Percentiles rank a stretch among this genome's conserved stretches.
Evolutionary conservation across 2,113 vertebrate species (phyloP).

Genomic region (Odontesthes bonariensis): DNA sequence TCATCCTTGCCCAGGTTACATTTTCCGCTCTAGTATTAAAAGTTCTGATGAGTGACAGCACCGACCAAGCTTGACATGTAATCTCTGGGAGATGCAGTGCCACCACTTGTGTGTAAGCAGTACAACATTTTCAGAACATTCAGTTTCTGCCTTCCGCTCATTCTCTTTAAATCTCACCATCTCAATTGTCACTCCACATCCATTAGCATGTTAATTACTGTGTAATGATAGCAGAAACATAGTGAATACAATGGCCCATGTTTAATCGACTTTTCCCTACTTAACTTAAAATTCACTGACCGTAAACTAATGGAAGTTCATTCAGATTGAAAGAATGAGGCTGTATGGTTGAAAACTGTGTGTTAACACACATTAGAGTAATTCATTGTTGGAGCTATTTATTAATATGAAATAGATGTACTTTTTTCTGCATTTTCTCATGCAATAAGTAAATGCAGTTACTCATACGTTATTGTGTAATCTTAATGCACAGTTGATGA

Average conservation of each 20-base stretch:
- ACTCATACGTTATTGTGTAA: background rate
- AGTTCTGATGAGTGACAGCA: slow-evolving; percentile 19
- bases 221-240: slow-evolving; percentile 54
- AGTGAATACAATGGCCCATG: slow-evolving; percentile 39
- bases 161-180: slow-evolving; percentile 19
- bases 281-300: slow-evolving; percentile 39
- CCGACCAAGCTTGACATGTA: background rate
- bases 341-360: background rate
- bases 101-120: background rate
- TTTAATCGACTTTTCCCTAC: slow-evolving; percentile 36
- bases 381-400: background rate
- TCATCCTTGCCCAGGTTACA: background rate
- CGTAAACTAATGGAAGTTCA: slow-evolving; percentile 20
- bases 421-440: too few relatives aligned
- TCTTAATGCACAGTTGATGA: background rate
- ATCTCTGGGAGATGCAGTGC: slow-evolving; percentile 10
- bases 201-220: slow-evolving; percentile 70
- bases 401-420: too few relatives aligned
- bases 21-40: background rate
- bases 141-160: background rate
- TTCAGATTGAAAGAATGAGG: background rate
- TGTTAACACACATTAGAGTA: background rate
- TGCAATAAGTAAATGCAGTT: background rate
- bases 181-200: slow-evolving; percentile 28
- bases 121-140: background rate